These are phyloP conservation scores for honey bee (Apis mellifera) DNA, from an alignment of 1,140 invertebrate genomes.

Conservation along the genomic window DNA sequence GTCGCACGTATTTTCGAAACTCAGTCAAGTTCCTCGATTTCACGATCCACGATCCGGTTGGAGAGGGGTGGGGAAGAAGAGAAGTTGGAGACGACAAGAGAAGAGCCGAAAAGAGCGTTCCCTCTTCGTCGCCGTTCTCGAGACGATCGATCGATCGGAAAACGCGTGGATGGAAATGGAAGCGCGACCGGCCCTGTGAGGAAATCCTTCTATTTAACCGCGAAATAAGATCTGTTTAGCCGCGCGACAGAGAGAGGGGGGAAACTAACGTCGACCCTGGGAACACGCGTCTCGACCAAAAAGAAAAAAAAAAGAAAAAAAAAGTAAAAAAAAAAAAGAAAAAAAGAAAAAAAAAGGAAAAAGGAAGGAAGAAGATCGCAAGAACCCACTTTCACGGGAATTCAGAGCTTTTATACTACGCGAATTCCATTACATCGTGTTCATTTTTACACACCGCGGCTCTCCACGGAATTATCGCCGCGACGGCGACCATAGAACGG, in stretches of 20 bases:
- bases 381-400: slow-evolving; percentile 36
- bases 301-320: slow-evolving; percentile 32
- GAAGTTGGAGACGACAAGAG: not conserved
- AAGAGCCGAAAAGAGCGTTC: no score
- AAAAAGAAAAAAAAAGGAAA: not conserved
- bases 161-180: not conserved
- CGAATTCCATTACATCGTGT: slow-evolving; percentile 45
- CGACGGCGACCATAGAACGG: not conserved
- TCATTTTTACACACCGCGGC: slow-evolving; percentile 27
- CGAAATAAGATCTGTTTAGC: no score
- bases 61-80: not conserved
- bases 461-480: slow-evolving; percentile 27
- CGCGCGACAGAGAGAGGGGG: not conserved
- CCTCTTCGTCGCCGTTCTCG: not conserved
- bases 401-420: slow-evolving; percentile 45
- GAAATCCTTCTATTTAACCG: no score
- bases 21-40: slow-evolving; percentile 28
- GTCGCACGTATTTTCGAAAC: no score
- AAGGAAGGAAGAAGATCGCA: slow-evolving; percentile 32
- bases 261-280: slow-evolving; percentile 39
- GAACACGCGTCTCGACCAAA: slow-evolving; percentile 48
- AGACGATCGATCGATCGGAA: slow-evolving; percentile 16
- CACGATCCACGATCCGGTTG: not conserved
- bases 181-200: not conserved
- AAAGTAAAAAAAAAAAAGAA: slow-evolving; percentile 6